phyloP scores from a whole-genome alignment of 1,140 invertebrate genomes.

The Aphelenchoides avenae region DNA sequence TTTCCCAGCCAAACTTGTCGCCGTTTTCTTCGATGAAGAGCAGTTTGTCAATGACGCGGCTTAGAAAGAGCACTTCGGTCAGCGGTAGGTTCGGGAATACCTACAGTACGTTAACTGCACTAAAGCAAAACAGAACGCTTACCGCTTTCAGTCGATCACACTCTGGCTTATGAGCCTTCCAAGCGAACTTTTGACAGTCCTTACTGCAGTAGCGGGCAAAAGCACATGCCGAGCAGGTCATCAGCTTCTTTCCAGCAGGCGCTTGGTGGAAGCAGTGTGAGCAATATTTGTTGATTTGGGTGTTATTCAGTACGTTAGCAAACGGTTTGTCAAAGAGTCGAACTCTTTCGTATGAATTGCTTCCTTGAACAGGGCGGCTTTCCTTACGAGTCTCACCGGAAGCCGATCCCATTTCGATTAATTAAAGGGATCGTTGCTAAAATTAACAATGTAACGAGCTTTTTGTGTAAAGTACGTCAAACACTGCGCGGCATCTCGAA shows the following conservation, averaged over 20 bases:
- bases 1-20: slow-evolving; percentile 45
- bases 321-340: slow-evolving; percentile 43
- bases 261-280: slow-evolving; percentile 44
- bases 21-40: slow-evolving; percentile 42
- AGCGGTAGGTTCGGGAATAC: slow-evolving; percentile 50
- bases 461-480: no score
- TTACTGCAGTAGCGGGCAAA: slow-evolving; percentile 47
- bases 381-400: no score
- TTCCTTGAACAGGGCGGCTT: no score
- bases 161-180: slow-evolving; percentile 39
- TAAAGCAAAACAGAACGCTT: no score
- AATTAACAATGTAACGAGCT: no score
- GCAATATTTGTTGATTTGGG: slow-evolving; percentile 30
- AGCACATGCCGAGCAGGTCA: slow-evolving; percentile 35
- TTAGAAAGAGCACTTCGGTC: slow-evolving; percentile 50
- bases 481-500: no score
- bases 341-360: slow-evolving; percentile 12
- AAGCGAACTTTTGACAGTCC: slow-evolving; percentile 48
- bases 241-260: slow-evolving; percentile 29
- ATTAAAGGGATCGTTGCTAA: no score
- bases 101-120: not conserved
- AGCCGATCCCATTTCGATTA: no score
- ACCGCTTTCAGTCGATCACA: slow-evolving; percentile 45
- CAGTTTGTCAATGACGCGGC: slow-evolving; percentile 43
- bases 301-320: slow-evolving; percentile 39